Percentiles rank a stretch among this genome's conserved stretches.
phyloP scores from a whole-genome alignment of 2,113 vertebrate species.

The Aepyceros melampus region DNA sequence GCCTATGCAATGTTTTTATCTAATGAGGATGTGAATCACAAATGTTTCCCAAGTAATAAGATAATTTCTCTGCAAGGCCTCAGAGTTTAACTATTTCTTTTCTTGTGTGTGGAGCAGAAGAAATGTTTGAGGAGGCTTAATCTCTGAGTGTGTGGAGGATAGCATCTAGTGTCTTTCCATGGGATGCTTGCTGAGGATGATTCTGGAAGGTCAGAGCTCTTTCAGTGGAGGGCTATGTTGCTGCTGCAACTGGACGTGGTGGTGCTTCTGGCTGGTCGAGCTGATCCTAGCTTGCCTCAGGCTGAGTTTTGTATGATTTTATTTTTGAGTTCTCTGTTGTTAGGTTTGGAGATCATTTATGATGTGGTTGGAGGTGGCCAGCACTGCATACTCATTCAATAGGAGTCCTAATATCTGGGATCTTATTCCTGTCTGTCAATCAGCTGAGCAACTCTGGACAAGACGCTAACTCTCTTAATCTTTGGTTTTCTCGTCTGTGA shows the following conservation, averaged over 20 bases:
- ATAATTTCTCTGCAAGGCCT: background rate
- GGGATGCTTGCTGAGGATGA: background rate
- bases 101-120: constrained; percentile 44
- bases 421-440: background rate
- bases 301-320: constrained; percentile 56
- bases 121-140: background rate
- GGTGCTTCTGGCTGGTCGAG: background rate
- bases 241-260: background rate
- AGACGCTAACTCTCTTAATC: background rate
- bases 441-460: background rate
- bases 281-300: constrained; percentile 31
- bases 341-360: background rate
- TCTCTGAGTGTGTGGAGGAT: background rate
- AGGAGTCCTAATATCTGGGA: background rate
- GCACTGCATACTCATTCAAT: background rate
- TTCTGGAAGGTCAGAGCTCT: constrained; percentile 10
- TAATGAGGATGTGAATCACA: background rate
- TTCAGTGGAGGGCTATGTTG: background rate
- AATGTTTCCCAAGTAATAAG: constrained; percentile 51
- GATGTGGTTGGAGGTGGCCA: background rate
- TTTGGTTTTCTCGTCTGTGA: background rate
- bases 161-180: constrained; percentile 45
- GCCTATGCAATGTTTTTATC: background rate
- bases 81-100: constrained; percentile 54
- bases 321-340: background rate